A percentile compares a stretch with the other conserved stretches of the same genome.
These are phyloP conservation scores for Pterocles burchelli DNA, from an alignment of 2,113 vertebrate species.

Conservation along the genomic window DNA sequence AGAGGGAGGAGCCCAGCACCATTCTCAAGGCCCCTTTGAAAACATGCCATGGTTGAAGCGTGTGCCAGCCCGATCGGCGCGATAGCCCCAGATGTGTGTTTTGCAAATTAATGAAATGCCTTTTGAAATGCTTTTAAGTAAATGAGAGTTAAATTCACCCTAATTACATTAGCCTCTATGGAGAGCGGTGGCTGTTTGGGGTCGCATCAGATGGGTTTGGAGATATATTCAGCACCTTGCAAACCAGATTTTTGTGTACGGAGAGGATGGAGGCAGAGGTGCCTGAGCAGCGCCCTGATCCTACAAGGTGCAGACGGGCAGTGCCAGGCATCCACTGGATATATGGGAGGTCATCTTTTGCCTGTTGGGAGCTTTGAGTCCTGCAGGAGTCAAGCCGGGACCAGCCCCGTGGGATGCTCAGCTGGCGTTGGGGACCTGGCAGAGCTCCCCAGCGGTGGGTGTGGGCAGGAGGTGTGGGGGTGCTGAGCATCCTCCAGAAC, in stretches of 20 bases:
- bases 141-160: constrained; percentile 65
- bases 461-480: too few relatives aligned
- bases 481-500: neutral
- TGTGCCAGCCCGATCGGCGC: neutral
- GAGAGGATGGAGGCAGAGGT: neutral
- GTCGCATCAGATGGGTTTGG: neutral
- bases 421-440: accelerated
- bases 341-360: neutral
- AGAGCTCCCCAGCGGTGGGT: neutral
- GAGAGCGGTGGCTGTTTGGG: neutral
- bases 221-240: accelerated
- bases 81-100: constrained; percentile 38
- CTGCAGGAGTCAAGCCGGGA: accelerated
- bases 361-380: neutral
- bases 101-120: constrained; percentile 64
- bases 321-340: neutral
- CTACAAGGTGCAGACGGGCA: neutral
- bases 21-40: neutral
- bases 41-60: neutral
- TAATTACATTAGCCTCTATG: constrained; percentile 40
- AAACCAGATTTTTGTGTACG: neutral
- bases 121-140: constrained; percentile 69
- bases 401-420: accelerated
- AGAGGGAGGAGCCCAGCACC: neutral
- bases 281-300: accelerated